phyloP scores from a whole-genome alignment of 2,113 vertebrate genomes.

The Polypterus senegalus region DNA sequence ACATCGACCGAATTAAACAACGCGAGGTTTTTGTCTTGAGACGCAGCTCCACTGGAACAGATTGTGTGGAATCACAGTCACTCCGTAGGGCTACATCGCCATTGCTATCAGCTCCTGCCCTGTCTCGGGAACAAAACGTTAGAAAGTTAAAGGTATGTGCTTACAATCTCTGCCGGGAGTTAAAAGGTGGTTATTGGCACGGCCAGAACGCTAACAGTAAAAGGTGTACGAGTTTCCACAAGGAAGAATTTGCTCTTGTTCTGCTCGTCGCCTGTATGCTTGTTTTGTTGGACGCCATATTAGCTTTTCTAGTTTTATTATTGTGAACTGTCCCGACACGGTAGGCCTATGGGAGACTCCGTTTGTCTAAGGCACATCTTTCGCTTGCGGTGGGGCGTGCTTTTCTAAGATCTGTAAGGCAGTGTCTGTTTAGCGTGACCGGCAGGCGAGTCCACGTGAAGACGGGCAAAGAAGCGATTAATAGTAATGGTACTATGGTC shows the following conservation, averaged over 20 bases:
- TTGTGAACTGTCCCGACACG: conserved; percentile 10
- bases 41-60: conserved; percentile 40
- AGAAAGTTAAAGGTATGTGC: conserved; percentile 34
- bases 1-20: no score
- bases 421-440: no score
- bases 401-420: no score
- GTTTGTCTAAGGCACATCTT: conserved; percentile 9
- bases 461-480: background rate
- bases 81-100: conserved; percentile 44
- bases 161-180: conserved; percentile 2
- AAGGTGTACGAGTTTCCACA: no score
- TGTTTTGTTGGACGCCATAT: conserved; percentile 47
- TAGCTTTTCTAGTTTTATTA: conserved; percentile 28
- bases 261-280: conserved; percentile 13
- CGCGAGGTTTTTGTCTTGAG: conserved; percentile 1
- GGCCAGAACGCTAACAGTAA: no score
- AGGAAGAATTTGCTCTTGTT: no score
- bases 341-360: background rate
- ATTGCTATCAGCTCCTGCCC: conserved; percentile 38
- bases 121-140: conserved; percentile 29
- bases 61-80: conserved; percentile 38
- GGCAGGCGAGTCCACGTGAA: conserved; percentile 17
- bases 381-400: no score
- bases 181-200: no score
- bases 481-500: conserved; percentile 5